A percentile compares a stretch with the other conserved stretches of the same genome.
phyloP scores from a whole-genome alignment of 2,113 vertebrate genomes.

The Malurus elegans region DNA sequence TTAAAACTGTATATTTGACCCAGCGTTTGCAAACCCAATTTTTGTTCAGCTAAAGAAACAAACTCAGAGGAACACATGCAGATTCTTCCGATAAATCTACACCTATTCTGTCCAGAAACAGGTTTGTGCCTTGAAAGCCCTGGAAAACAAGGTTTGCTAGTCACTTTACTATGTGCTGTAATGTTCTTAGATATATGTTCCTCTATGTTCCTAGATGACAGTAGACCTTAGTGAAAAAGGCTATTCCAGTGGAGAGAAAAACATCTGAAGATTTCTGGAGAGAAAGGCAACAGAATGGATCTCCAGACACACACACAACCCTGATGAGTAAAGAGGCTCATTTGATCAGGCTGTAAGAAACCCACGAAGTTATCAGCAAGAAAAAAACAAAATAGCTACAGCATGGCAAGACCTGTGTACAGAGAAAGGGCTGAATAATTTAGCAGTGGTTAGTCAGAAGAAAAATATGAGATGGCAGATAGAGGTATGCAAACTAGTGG shows the following conservation, averaged over 20 bases:
- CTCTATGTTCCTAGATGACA: not conserved
- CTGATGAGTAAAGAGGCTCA: not conserved
- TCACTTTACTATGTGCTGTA: not conserved
- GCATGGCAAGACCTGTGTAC: not conserved
- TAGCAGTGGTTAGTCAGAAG: constrained; percentile 20
- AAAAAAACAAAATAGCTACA: not conserved
- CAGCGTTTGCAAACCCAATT: not conserved
- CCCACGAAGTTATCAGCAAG: not conserved
- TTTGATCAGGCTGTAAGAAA: not conserved
- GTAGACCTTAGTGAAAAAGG: not conserved
- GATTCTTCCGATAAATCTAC: not conserved
- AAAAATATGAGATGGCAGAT: constrained; percentile 14
- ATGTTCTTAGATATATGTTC: too few species aligned
- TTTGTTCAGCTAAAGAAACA: not conserved
- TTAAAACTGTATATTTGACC: not conserved
- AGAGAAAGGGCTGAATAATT: constrained; percentile 10
- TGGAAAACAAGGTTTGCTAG: not conserved
- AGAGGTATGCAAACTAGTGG: not conserved
- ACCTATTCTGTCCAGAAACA: not conserved
- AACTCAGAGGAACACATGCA: not conserved
- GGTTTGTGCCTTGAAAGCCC: not conserved
- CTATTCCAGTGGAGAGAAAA: not conserved
- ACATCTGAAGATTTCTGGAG: not conserved
- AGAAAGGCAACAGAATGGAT: not conserved
- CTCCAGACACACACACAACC: not conserved